A percentile compares a stretch with the other conserved stretches of the same genome.
phyloP scores from a whole-genome alignment of 2,888 invertebrate genomes.

The Molorchus minor region DNA sequence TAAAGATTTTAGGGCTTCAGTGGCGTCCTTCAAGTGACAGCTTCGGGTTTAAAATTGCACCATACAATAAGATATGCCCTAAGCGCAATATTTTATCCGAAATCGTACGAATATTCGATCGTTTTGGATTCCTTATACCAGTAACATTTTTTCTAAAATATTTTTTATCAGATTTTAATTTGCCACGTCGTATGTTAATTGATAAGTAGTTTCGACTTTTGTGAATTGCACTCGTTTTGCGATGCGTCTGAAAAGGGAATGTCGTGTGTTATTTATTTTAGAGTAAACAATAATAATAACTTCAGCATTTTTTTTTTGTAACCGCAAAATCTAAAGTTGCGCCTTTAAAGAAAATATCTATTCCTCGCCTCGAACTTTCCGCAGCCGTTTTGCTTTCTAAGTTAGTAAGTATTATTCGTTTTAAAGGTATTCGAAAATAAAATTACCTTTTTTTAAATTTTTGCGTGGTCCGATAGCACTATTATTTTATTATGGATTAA shows the following conservation, averaged over 20 bases:
- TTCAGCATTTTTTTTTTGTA: background rate
- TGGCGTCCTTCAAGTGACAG: background rate
- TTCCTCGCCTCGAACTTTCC: background rate
- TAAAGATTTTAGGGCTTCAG: background rate
- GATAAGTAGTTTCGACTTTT: background rate
- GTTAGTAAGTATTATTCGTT: background rate
- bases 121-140: constrained; percentile 9
- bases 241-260: background rate
- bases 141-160: constrained; percentile 22
- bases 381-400: background rate
- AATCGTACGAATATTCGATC: constrained; percentile 8
- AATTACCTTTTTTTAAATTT: background rate
- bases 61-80: background rate
- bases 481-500: background rate
- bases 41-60: background rate
- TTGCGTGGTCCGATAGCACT: background rate
- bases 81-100: constrained; percentile 6
- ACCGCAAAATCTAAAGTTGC: background rate
- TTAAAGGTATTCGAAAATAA: background rate
- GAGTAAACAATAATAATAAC: background rate
- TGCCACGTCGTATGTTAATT: constrained; percentile 16
- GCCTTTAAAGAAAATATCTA: background rate
- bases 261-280: background rate
- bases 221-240: background rate
- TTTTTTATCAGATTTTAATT: constrained; percentile 10